Base-by-base conservation (phyloP, 2,113 vertebrate genomes). In the Oryzias woworae region DNA sequence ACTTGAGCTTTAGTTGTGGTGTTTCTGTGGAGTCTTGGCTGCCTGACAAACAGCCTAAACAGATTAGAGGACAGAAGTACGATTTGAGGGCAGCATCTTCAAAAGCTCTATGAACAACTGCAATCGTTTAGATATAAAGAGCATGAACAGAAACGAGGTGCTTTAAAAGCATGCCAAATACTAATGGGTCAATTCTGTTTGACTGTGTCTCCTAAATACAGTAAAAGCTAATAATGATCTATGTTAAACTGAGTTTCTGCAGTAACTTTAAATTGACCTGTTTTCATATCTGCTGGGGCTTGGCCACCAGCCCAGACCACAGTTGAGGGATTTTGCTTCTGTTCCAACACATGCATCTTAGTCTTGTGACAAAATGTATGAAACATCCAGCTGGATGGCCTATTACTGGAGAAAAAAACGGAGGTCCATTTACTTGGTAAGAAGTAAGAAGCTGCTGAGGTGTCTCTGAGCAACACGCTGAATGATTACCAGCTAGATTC, bases 241-340 rank as follows among this genome's bases (percentile, higher is more conserved):
- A 7, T 6, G 14, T 63, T 14, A 14, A 41, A 46, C 17, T 31
- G 23, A 20, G 42, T 54, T 52, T 64, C 53, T 43, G 46, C 53
- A 54, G 22, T 49, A 50, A 18, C 28, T 23, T 74, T 18, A 51
- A 43, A n/a, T 58, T 51, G n/a, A 58, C 64, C 78, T 75, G 55
- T 62, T 53, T 73, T 61, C 14, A 54, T 64, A 53, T 26, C 8
- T 54, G 56, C 54, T 55, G 62, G 68, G 23, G 0, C 54, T 62
- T 66, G 41, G 55, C 45, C 52, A 22, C 16, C 8, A 7, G 78
- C 60, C 66, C 58, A 65, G 62, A 80, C 63, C 51, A 75, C 46
- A 62, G 51, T 14, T 4, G 42, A n/a, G 53, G 17, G 36, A 64
- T 57, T 69, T 62, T 72, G 58, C 36, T 44, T 58, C 69, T 57